Conservation (phyloP, 2,888 invertebrate genomes). For the Artemia sinica region DNA sequence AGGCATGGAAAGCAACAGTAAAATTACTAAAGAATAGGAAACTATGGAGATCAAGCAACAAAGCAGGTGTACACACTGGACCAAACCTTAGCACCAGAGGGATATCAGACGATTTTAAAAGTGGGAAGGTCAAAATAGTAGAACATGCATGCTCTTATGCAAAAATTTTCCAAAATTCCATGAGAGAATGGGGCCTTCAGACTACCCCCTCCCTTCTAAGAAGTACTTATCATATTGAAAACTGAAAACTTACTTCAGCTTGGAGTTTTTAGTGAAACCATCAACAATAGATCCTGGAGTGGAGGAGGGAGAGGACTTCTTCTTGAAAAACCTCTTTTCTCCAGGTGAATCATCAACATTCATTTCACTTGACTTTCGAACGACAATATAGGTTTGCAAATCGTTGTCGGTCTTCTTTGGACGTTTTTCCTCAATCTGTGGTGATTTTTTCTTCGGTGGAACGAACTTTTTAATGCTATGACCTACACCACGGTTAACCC, state of each 20-base stretch:
- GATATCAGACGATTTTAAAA: too few species aligned
- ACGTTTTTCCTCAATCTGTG: not conserved
- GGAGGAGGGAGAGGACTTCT: not conserved
- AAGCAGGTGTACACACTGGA: too few species aligned
- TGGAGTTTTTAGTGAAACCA: not conserved
- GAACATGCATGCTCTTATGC: too few species aligned
- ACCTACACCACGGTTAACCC: not conserved
- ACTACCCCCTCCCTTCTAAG: too few species aligned
- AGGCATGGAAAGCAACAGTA: too few species aligned
- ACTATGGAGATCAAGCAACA: too few species aligned
- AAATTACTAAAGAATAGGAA: too few species aligned
- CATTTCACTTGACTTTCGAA: not conserved
- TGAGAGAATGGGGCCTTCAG: too few species aligned
- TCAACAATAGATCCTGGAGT: not conserved
- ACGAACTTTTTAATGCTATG: not conserved
- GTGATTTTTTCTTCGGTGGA: conserved; percentile 1
- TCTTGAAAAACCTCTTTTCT: not conserved
- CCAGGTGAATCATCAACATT: not conserved
- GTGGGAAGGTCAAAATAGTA: too few species aligned
- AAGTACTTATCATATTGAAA: too few species aligned
- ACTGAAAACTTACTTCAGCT: not conserved
- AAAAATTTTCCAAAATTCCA: too few species aligned
- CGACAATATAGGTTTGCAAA: conserved; percentile 1
- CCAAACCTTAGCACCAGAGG: too few species aligned
- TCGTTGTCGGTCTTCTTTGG: not conserved